A percentile compares a stretch with the other conserved stretches of the same genome.
Conservation (phyloP, 2,888 invertebrate genomes). For the Phaedon cochleariae region DNA sequence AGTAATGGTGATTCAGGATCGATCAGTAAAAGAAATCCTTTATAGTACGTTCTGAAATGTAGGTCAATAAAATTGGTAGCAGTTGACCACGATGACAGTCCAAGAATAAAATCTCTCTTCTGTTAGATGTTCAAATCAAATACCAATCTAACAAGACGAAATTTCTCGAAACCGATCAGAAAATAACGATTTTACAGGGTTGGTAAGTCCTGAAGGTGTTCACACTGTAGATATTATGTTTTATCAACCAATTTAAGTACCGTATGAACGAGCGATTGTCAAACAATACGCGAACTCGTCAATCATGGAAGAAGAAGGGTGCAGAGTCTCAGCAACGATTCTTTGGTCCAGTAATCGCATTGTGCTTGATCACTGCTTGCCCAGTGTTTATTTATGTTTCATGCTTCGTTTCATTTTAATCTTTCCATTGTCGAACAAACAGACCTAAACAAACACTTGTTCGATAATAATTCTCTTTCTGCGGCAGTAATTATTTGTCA, state of each 20-base stretch:
- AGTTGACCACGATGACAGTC: too few relatives aligned
- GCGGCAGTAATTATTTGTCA: slow-evolving; percentile 57
- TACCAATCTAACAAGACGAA: too few relatives aligned
- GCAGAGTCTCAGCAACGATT: slow-evolving; percentile 43
- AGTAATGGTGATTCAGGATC: too few relatives aligned
- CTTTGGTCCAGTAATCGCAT: slow-evolving; percentile 55
- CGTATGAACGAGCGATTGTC: neutral
- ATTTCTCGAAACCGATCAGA: too few relatives aligned
- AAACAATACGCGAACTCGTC: slow-evolving; percentile 17
- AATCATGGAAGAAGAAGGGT: slow-evolving; percentile 23
- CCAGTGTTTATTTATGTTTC: slow-evolving; percentile 57
- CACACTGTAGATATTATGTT: too few relatives aligned
- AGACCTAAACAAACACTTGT: slow-evolving; percentile 62
- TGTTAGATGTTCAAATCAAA: too few relatives aligned
- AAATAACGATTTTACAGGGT: too few relatives aligned
- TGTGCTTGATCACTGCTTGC: slow-evolving; percentile 54
- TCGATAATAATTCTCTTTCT: slow-evolving; percentile 54
- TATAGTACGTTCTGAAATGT: too few relatives aligned
- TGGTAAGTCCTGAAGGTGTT: too few relatives aligned
- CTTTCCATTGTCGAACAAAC: slow-evolving; percentile 59
- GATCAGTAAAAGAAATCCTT: too few relatives aligned
- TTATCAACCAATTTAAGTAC: neutral
- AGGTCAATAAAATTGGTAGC: too few relatives aligned
- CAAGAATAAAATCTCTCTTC: too few relatives aligned
- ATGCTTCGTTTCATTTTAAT: slow-evolving; percentile 62